phyloP scores from a whole-genome alignment of 2,113 vertebrate species.

The Hipposideros armiger region DNA sequence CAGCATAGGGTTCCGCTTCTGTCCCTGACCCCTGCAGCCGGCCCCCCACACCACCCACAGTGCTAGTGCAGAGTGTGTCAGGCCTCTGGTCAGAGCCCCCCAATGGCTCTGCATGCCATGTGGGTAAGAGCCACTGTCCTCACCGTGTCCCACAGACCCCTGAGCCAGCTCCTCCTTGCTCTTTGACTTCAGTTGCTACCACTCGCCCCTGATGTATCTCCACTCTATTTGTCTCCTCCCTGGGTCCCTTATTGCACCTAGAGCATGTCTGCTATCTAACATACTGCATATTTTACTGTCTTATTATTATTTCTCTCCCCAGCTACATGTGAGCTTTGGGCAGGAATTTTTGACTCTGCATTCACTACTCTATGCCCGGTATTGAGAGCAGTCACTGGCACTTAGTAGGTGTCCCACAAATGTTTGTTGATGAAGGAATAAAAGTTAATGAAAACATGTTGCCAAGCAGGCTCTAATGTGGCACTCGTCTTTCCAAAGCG shows the following conservation, averaged over 20 bases:
- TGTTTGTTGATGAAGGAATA: conserved; percentile 1
- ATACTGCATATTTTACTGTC: neutral
- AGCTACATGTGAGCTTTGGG: neutral
- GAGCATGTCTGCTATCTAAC: neutral
- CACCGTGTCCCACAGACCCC: neutral
- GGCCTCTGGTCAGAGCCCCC: neutral
- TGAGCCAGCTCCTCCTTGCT: neutral
- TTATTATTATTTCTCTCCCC: neutral
- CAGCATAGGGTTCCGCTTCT: neutral
- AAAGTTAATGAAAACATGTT: conserved; percentile 44
- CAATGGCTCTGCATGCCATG: rapidly evolving
- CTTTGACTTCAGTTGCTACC: neutral
- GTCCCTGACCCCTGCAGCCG: neutral
- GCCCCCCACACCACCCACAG: neutral
- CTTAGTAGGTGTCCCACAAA: neutral
- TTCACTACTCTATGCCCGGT: neutral
- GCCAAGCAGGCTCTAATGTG: neutral
- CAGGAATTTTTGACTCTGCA: neutral
- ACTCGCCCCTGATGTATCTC: neutral
- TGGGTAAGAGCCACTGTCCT: neutral
- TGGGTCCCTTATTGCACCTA: neutral
- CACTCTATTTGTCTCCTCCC: neutral
- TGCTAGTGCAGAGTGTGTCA: neutral
- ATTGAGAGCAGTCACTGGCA: neutral
- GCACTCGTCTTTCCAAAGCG: neutral